Evolutionary conservation across 2,797 vertebrate species (phyloP), one percentile per base, ranked within the genome.

Genomic region (Poecile montanus): DNA sequence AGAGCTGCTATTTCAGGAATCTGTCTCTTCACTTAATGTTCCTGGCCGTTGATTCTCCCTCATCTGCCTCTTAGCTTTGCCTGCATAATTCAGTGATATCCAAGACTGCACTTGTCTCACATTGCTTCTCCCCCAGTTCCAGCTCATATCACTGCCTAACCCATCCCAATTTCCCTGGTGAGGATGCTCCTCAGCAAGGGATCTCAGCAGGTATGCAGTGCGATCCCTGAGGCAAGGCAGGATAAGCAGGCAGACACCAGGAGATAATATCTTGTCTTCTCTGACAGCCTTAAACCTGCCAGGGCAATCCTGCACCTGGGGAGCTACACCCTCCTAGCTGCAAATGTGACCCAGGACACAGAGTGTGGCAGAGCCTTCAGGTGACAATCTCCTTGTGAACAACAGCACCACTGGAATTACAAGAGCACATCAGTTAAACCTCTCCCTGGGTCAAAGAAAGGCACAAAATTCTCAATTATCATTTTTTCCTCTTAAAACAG

Each of bases 1-100:
- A 0, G 66, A 75, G 89, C 80, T 78, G 77, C 91, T 97, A 94
- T 96, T 95, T 96, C 40, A 66, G 92, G 92, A 63, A 95, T 84
- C 89, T 92, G 93, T 95, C 92, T 91, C 91, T 94, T 96, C 92
- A 50, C 25, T 84, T 88, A 17, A 94, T 58, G 68, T 45, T 79
- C 60, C 83, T 71, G 61, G 57, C 45, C 2, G 0, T 6, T 94
- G 85, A 89, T 83, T 72, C 68, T 51, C 72, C 79, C 91, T 95
- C 95, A 75, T 89, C 79, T 92, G 89, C 85, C 94, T 87, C 88
- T 53, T 60, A 58, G 51, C 77, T 84, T 38, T 81, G 66, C 74
- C 86, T 29, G 14, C 70, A 81, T 62, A 88, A 92, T 90, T 73
- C 91, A 93, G 20, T 14, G 79, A 84, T 61, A 93, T 44, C 91